A percentile compares a stretch with the other conserved stretches of the same genome.
Evolutionary conservation across 2,888 invertebrate genomes (phyloP).

Genomic region (Tinea pellionella): DNA sequence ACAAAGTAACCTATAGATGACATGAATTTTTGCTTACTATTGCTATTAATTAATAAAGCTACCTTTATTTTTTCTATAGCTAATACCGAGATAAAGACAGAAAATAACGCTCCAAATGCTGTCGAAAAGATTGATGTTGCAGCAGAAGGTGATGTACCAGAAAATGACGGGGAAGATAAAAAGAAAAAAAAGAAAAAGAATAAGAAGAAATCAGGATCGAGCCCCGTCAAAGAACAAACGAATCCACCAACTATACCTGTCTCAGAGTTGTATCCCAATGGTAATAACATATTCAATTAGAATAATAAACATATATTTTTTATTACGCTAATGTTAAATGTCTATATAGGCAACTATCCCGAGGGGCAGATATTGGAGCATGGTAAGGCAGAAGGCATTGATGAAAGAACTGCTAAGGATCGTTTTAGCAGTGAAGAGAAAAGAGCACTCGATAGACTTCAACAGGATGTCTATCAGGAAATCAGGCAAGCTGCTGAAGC

Average conservation of each 20-base stretch:
- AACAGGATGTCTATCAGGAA: constrained; percentile 94
- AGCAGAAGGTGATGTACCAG: constrained; percentile 43
- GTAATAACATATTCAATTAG: too few species aligned
- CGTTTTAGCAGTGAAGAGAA: constrained; percentile 90
- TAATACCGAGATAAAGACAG: background rate
- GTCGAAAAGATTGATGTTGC: constrained; percentile 28
- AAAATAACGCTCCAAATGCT: constrained; percentile 25
- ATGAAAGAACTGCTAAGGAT: constrained; percentile 88
- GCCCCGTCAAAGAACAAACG: constrained; percentile 71
- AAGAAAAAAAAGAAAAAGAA: constrained; percentile 76
- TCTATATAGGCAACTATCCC: constrained; percentile 77
- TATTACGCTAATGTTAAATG: too few species aligned
- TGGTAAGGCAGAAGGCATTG: constrained; percentile 74
- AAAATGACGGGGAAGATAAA: constrained; percentile 63
- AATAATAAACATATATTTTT: too few species aligned
- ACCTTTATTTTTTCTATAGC: background rate
- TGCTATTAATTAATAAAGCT: background rate
- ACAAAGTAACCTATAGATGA: background rate
- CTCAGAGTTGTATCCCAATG: constrained; percentile 85
- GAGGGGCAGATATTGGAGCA: constrained; percentile 92
- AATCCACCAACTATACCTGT: constrained; percentile 91
- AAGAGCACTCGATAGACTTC: constrained; percentile 88
- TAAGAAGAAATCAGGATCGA: constrained; percentile 56
- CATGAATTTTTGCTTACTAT: too few species aligned
- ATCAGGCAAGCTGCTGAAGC: constrained; percentile 97